A percentile compares a stretch with the other conserved stretches of the same genome.
Conservation (phyloP, 2,888 invertebrate genomes). For the Amiota mariae region DNA sequence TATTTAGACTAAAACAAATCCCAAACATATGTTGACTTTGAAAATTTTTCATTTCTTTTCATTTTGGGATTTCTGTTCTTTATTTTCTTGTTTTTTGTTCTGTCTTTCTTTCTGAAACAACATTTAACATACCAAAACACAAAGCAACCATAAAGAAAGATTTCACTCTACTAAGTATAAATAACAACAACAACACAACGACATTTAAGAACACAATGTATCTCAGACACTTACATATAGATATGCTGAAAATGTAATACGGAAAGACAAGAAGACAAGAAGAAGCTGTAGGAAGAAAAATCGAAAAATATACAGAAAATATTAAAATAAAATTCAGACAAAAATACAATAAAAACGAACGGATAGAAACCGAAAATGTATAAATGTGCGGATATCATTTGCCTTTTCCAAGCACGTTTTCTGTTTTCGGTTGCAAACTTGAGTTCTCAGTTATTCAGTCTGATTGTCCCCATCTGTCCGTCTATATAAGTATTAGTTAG, state of each 20-base stretch:
- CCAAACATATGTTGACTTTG: constrained; percentile 21
- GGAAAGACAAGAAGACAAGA: not conserved
- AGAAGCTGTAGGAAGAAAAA: not conserved
- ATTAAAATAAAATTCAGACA: not conserved
- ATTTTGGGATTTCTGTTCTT: not conserved
- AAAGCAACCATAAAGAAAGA: constrained; percentile 4
- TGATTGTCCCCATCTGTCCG: not conserved
- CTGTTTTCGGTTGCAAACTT: not conserved
- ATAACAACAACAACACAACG: constrained; percentile 11
- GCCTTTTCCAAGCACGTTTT: not conserved
- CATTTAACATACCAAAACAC: not conserved
- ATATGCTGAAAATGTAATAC: not conserved
- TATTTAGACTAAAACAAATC: constrained; percentile 16
- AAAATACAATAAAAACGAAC: too few relatives aligned
- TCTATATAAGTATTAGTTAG: too few relatives aligned
- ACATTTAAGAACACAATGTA: not conserved
- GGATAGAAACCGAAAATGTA: too few relatives aligned
- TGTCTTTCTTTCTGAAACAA: not conserved
- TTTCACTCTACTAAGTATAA: not conserved
- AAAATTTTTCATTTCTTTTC: constrained; percentile 7
- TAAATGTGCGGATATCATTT: not conserved
- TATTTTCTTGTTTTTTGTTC: not conserved
- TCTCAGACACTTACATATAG: not conserved
- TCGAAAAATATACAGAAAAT: not conserved
- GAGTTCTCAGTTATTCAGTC: not conserved